phyloP scores from a whole-genome alignment of 2,797 vertebrate genomes.

The Schizopygopsis malacanthus region DNA sequence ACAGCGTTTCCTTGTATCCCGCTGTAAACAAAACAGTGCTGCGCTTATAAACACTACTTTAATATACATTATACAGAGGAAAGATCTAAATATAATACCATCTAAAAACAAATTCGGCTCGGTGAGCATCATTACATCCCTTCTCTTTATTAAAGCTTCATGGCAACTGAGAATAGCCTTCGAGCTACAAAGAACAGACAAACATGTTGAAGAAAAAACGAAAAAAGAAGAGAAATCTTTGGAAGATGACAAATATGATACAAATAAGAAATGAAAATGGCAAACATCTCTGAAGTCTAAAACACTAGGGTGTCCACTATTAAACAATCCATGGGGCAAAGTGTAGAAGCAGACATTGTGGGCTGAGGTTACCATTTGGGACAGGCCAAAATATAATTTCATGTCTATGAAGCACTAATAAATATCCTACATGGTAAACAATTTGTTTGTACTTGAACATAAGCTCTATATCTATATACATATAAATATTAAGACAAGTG shows the following conservation, averaged over 20 bases:
- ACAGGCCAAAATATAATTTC: background rate
- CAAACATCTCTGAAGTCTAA: background rate
- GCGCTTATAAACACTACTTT: too few species aligned
- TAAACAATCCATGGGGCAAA: background rate
- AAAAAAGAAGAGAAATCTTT: background rate
- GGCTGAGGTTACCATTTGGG: background rate
- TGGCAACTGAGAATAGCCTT: background rate
- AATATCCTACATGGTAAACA: background rate
- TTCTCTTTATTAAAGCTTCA: background rate
- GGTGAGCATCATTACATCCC: too few species aligned
- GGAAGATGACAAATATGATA: background rate
- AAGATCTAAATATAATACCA: too few species aligned
- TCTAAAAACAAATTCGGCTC: too few species aligned
- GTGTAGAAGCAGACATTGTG: background rate
- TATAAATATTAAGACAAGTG: too few species aligned
- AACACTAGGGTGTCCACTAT: background rate
- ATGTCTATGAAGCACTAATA: background rate
- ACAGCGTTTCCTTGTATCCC: background rate
- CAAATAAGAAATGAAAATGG: background rate
- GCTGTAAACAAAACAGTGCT: background rate
- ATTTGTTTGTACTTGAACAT: too few species aligned
- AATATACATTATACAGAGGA: too few species aligned
- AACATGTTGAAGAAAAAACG: background rate
- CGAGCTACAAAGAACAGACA: background rate
- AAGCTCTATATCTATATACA: background rate